phyloP scores from a whole-genome alignment of 2,797 vertebrate species.

The Ctenochaetus hawaiiensis region DNA sequence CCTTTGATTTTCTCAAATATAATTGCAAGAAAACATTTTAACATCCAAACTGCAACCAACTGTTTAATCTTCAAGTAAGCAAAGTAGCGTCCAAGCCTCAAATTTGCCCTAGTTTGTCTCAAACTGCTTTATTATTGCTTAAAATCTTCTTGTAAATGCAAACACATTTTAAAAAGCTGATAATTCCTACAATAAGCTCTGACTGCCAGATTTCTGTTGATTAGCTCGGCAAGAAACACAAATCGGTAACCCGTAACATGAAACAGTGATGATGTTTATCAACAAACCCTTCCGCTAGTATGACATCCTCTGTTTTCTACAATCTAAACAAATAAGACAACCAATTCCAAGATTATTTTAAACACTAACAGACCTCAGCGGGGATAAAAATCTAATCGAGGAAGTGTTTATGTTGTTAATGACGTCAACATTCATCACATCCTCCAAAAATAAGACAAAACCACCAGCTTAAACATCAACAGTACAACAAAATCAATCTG shows the following conservation, averaged over 20 bases:
- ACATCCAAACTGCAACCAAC: not conserved
- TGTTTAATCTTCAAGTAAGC: not conserved
- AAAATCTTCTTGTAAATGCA: slow-evolving; percentile 6
- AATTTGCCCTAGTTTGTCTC: slow-evolving; percentile 12
- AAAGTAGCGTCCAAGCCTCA: not conserved
- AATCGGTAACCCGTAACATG: slow-evolving; percentile 61
- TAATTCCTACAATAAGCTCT: slow-evolving; percentile 45
- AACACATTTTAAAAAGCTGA: slow-evolving; percentile 61
- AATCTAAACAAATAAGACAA: not conserved
- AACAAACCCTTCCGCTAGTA: not conserved
- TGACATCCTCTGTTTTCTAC: too few species aligned
- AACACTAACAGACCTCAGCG: not conserved
- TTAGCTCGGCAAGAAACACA: slow-evolving; percentile 69
- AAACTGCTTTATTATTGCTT: slow-evolving; percentile 26
- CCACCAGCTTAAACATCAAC: not conserved
- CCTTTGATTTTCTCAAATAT: not conserved
- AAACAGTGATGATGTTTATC: slow-evolving; percentile 11
- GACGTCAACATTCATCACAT: slow-evolving; percentile 4
- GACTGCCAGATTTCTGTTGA: slow-evolving; percentile 75
- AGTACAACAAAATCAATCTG: slow-evolving; percentile 50
- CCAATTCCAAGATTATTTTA: not conserved
- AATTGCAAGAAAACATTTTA: not conserved
- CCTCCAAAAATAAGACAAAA: slow-evolving; percentile 14
- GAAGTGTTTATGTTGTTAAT: not conserved
- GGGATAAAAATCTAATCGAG: not conserved